phyloP scores from a whole-genome alignment of 2,113 vertebrate genomes.

The Corythaeola cristata region DNA sequence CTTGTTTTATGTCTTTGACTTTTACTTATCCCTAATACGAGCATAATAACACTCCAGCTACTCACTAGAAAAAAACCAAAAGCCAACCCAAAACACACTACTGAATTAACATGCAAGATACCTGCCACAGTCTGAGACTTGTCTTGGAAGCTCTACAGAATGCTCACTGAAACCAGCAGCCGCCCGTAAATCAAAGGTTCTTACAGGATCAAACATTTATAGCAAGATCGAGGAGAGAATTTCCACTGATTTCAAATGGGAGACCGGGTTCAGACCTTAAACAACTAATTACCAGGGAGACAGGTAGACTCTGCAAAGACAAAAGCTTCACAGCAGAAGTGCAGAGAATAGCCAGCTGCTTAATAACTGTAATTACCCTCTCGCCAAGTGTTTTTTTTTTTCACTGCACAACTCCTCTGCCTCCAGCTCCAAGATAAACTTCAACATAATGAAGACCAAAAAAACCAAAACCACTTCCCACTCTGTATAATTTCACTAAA shows the following conservation, averaged over 20 bases:
- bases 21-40: neutral
- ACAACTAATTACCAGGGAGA: neutral
- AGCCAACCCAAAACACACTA: neutral
- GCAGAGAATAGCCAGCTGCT: neutral
- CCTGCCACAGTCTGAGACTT: neutral
- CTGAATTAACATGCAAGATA: neutral
- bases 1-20: neutral
- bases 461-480: neutral
- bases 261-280: neutral
- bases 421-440: neutral
- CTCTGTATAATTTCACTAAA: neutral
- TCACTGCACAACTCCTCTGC: neutral
- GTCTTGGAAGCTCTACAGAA: neutral
- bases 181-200: neutral
- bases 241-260: neutral
- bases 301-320: neutral
- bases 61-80: neutral
- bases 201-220: neutral
- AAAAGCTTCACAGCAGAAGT: neutral
- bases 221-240: neutral
- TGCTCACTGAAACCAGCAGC: neutral
- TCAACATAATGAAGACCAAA: neutral
- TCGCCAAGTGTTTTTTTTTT: neutral
- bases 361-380: neutral
- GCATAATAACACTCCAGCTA: neutral